Percentiles rank a stretch among this genome's conserved stretches.
Conservation (phyloP, 2,797 vertebrate species). For the Furcifer pardalis region DNA sequence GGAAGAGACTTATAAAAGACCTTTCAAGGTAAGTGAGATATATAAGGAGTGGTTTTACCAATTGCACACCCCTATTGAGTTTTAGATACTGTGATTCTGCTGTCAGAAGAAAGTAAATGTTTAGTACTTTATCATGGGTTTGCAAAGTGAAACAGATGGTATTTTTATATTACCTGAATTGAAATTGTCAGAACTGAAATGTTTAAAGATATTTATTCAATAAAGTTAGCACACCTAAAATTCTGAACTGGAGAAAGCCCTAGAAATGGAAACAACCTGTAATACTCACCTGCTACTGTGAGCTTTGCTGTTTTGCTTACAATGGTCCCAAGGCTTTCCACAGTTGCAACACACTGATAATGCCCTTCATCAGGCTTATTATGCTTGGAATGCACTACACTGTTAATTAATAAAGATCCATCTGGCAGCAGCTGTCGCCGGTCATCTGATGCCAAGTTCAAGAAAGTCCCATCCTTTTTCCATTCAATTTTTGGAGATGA, state of each 20-base stretch:
- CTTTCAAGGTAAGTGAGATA: too few species aligned
- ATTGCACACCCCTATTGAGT: too few species aligned
- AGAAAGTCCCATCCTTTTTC: constrained; percentile 95
- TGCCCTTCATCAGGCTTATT: constrained; percentile 97
- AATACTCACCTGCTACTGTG: constrained; percentile 86
- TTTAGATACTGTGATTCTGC: neutral
- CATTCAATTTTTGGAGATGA: constrained; percentile 85
- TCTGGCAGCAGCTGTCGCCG: constrained; percentile 87
- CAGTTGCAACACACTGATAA: constrained; percentile 95
- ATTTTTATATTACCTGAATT: neutral
- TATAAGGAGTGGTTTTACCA: too few species aligned
- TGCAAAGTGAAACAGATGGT: neutral
- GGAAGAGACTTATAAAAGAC: too few species aligned
- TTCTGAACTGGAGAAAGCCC: neutral
- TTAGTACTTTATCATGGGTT: neutral
- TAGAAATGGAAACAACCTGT: neutral
- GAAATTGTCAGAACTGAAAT: neutral
- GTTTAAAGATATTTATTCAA: neutral
- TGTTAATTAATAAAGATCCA: constrained; percentile 89
- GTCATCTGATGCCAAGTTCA: constrained; percentile 91
- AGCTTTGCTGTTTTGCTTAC: constrained; percentile 91
- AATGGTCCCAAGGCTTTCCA: constrained; percentile 93
- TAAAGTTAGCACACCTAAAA: neutral
- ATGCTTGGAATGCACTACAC: constrained; percentile 94
- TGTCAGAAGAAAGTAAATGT: neutral